Conservation (phyloP, 2,113 vertebrate species). For the Mobula birostris region DNA sequence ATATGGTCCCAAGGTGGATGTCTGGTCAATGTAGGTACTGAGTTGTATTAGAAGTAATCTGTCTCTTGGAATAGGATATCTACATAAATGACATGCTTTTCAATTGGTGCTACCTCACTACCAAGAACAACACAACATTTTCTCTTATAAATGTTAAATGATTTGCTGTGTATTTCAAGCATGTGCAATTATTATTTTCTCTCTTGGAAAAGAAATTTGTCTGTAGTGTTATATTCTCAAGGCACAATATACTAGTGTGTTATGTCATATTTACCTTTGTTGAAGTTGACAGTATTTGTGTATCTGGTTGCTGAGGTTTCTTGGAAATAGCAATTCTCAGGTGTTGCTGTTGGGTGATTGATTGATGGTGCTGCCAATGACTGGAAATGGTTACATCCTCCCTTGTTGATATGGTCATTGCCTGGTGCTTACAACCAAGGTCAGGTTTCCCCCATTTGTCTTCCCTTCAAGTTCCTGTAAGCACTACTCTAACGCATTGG, state of each 20-base stretch:
- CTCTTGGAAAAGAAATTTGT: not conserved
- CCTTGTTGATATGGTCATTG: no score
- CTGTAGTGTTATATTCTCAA: not conserved
- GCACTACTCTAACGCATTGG: not conserved
- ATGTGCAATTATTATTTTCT: not conserved
- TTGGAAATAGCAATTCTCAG: no score
- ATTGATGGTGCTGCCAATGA: no score
- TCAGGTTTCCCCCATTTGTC: no score
- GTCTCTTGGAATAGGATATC: not conserved
- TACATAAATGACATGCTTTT: not conserved
- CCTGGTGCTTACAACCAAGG: no score
- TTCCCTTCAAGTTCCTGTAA: not conserved
- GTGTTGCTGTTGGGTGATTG: no score
- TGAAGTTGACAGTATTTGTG: no score
- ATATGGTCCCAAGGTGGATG: constrained; percentile 73
- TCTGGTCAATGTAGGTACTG: constrained; percentile 73
- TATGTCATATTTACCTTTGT: no score
- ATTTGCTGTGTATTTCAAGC: not conserved
- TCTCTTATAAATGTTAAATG: not conserved
- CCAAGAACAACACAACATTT: not conserved
- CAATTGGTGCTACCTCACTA: not conserved
- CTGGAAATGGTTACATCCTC: no score
- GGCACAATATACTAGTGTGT: no score
- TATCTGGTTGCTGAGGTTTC: no score
- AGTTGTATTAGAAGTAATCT: constrained; percentile 37